Percentiles rank a stretch among this genome's conserved stretches.
Evolutionary conservation across 2,797 vertebrate genomes (phyloP).

Genomic region (Malurus splendens): DNA sequence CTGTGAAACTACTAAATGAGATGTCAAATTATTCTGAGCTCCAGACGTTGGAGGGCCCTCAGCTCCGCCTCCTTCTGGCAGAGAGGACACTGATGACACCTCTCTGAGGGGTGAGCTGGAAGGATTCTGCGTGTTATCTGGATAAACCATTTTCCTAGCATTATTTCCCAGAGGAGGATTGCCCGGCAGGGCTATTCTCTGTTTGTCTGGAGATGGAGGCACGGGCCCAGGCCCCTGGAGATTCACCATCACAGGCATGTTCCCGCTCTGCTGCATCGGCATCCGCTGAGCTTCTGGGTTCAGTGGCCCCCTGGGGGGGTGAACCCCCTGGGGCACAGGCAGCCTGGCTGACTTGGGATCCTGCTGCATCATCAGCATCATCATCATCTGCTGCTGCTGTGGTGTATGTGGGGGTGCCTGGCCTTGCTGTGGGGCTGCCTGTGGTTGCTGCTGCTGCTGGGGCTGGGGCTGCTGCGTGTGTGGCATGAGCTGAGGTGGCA

Average conservation of each 20-base stretch:
- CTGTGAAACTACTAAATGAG: conserved; percentile 85
- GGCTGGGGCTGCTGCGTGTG: conserved; percentile 75
- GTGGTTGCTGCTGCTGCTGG: conserved; percentile 60
- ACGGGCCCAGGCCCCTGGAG: conserved; percentile 87
- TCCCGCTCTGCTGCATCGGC: conserved; percentile 84
- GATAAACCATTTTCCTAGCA: conserved; percentile 87
- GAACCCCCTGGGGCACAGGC: conserved; percentile 83
- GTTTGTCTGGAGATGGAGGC: conserved; percentile 91
- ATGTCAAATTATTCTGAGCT: conserved; percentile 77
- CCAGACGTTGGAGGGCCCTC: conserved; percentile 81
- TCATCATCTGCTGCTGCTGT: conserved; percentile 88
- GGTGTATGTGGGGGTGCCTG: conserved; percentile 73
- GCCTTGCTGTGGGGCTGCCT: conserved; percentile 53
- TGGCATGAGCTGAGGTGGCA: conserved; percentile 90
- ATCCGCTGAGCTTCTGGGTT: conserved; percentile 88
- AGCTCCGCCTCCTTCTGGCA: conserved; percentile 79
- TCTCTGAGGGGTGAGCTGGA: conserved; percentile 84
- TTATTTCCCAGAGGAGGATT: conserved; percentile 81
- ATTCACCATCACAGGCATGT: conserved; percentile 91
- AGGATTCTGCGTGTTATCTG: conserved; percentile 83
- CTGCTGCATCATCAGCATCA: conserved; percentile 96
- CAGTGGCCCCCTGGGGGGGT: conserved; percentile 81
- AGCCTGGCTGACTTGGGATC: conserved; percentile 90
- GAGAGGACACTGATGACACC: conserved; percentile 67
- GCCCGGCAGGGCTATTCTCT: conserved; percentile 85